A percentile compares a stretch with the other conserved stretches of the same genome.
Conservation (phyloP, 2,888 invertebrate genomes). For the Andrena fulva region DNA sequence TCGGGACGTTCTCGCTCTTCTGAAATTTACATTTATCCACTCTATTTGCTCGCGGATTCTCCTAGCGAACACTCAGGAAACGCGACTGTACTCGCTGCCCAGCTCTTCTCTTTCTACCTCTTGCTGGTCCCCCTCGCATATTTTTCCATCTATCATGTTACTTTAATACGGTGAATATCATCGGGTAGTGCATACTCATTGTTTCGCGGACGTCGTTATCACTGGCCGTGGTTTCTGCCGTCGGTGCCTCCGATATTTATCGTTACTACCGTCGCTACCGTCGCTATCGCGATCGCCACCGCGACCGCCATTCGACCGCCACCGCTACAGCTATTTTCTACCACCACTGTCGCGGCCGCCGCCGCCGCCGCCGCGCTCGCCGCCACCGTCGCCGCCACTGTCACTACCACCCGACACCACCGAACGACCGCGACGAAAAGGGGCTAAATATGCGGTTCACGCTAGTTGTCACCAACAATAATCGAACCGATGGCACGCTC, state of each 20-base stretch:
- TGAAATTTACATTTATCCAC: conserved; percentile 31
- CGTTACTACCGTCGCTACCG: conserved; percentile 52
- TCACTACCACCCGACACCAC: conserved; percentile 48
- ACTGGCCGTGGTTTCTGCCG: conserved; percentile 42
- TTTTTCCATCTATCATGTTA: conserved; percentile 37
- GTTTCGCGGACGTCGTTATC: conserved; percentile 50
- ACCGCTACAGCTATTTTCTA: conserved; percentile 39
- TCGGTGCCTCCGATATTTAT: conserved; percentile 47
- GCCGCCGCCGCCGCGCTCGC: conserved; percentile 44
- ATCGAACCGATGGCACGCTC: conserved; percentile 51
- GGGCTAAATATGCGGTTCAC: conserved; percentile 28
- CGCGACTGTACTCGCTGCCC: conserved; percentile 27
- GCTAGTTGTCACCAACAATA: conserved; percentile 31
- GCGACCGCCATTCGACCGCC: conserved; percentile 54
- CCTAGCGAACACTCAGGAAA: conserved; percentile 4
- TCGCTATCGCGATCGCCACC: conserved; percentile 83
- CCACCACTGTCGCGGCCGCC: conserved; percentile 69
- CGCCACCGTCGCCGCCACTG: conserved; percentile 31
- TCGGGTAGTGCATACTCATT: conserved; percentile 44
- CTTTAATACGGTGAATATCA: conserved; percentile 17
- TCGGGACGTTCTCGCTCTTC: conserved; percentile 19
- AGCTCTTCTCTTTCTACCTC: conserved; percentile 22
- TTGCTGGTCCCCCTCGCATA: conserved; percentile 36
- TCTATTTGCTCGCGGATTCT: conserved; percentile 16
- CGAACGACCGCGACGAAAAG: conserved; percentile 34